A percentile compares a stretch with the other conserved stretches of the same genome.
Evolutionary conservation across 2,113 vertebrate genomes (phyloP).

Genomic region (Sylvia atricapilla): DNA sequence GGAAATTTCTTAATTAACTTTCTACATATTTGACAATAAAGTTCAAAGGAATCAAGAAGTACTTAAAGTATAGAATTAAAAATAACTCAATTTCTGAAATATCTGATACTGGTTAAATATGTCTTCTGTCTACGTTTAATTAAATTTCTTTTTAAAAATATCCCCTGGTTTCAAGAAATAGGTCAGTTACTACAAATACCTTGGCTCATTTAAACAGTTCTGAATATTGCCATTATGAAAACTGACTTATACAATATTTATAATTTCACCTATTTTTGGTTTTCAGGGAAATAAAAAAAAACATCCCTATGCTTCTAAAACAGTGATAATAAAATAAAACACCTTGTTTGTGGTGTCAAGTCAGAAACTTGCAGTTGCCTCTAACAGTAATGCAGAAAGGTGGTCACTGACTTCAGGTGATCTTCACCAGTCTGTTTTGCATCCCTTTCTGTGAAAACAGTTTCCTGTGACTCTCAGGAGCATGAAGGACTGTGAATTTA

Average conservation of each 20-base stretch:
- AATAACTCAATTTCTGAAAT: background rate
- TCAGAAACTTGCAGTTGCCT: background rate
- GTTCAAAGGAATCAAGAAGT: background rate
- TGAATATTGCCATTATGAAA: background rate
- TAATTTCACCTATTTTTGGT: background rate
- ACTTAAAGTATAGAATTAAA: background rate
- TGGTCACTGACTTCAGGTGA: background rate
- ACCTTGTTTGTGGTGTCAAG: background rate
- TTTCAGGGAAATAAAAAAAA: background rate
- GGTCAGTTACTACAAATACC: slow-evolving; percentile 9
- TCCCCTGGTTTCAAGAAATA: background rate
- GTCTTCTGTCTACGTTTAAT: background rate
- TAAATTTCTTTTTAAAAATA: background rate
- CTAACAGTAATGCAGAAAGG: background rate
- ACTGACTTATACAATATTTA: background rate
- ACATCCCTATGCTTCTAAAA: background rate
- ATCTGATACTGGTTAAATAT: background rate
- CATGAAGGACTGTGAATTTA: background rate
- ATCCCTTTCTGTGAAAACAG: background rate
- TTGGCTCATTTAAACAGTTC: background rate
- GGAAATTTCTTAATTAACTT: background rate
- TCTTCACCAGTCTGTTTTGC: background rate
- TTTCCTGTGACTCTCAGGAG: background rate
- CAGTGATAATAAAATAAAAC: background rate
- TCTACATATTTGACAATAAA: background rate